Evolutionary conservation across 2,797 vertebrate genomes (phyloP).

Genomic region (Furcifer pardalis): DNA sequence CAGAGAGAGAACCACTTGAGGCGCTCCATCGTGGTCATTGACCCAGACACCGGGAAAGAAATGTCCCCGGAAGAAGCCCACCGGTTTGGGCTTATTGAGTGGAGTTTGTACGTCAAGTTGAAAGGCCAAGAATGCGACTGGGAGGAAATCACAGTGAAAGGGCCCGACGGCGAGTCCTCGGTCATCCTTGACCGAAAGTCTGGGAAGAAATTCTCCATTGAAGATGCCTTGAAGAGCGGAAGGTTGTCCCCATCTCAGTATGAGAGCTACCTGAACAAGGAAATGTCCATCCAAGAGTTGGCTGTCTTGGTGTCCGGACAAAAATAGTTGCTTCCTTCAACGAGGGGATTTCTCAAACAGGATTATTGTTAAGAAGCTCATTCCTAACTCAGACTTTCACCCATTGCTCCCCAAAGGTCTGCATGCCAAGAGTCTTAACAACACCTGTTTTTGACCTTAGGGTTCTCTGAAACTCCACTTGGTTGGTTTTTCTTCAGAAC

Average conservation of each 20-base stretch:
- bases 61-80: conserved; percentile 95
- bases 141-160: conserved; percentile 95
- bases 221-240: conserved; percentile 87
- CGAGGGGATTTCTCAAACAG: conserved; percentile 11
- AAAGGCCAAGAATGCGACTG: conserved; percentile 97
- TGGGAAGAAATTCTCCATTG: conserved; percentile 93
- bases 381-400: conserved; percentile 58
- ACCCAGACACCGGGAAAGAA: conserved; percentile 93
- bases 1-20: conserved; percentile 95
- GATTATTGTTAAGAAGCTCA: conserved; percentile 51
- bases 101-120: conserved; percentile 96
- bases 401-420: conserved; percentile 41
- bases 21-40: conserved; percentile 95
- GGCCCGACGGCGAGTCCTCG: conserved; percentile 89
- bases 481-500: conserved; percentile 54
- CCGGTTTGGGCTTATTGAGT: conserved; percentile 91
- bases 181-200: conserved; percentile 96
- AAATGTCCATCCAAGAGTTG: conserved; percentile 96
- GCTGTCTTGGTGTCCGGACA: conserved; percentile 91
- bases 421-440: conserved; percentile 44
- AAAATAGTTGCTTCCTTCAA: conserved; percentile 65
- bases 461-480: conserved; percentile 28
- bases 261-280: conserved; percentile 91
- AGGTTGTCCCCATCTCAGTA: conserved; percentile 86
- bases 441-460: conserved; percentile 44